phyloP scores from a whole-genome alignment of 2,113 vertebrate species.

The Melanerpes aurifrons region DNA sequence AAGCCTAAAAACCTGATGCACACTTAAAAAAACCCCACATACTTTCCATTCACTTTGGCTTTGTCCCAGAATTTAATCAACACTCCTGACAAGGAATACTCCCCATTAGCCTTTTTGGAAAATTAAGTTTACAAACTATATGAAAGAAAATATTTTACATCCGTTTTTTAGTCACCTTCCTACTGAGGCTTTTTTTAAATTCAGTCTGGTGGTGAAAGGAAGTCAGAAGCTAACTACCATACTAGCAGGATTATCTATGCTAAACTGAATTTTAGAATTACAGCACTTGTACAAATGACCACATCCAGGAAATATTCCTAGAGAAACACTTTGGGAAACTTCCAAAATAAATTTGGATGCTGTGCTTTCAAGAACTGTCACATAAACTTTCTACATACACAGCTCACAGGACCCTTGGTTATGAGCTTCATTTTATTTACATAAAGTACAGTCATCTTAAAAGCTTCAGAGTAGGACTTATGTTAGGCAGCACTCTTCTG shows the following conservation, averaged over 20 bases:
- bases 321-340: neutral
- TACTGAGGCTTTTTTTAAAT: neutral
- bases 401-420: neutral
- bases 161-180: neutral
- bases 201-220: neutral
- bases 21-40: neutral
- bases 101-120: neutral
- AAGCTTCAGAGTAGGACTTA: neutral
- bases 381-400: neutral
- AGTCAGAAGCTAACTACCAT: neutral
- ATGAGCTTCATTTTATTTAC: neutral
- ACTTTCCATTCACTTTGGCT: neutral
- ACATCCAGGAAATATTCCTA: neutral
- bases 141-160: neutral
- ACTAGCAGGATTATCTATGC: neutral
- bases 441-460: neutral
- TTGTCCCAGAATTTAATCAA: neutral
- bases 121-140: neutral
- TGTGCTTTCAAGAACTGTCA: neutral
- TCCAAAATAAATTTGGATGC: neutral
- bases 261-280: neutral
- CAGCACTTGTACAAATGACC: neutral
- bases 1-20: neutral
- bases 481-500: neutral
- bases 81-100: neutral